These are phyloP conservation scores for Baccha elongata DNA, from an alignment of 2,888 invertebrate genomes.

Conservation along the genomic window DNA sequence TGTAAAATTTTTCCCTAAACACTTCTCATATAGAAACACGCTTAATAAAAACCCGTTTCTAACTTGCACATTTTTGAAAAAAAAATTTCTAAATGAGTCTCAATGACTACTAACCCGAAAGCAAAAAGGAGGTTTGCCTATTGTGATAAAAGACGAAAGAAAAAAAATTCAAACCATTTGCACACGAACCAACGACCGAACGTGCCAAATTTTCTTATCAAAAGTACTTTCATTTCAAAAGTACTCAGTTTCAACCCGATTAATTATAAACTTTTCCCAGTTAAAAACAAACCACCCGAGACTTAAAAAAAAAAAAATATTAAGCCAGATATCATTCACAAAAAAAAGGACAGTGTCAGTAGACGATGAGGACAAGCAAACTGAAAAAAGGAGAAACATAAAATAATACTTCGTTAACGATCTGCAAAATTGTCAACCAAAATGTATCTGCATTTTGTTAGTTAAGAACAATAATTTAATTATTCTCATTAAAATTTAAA, in stretches of 20 bases:
- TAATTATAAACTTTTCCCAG: neutral
- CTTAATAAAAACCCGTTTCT: too few species aligned
- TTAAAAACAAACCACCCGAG: too few species aligned
- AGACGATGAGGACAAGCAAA: neutral
- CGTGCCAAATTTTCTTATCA: neutral
- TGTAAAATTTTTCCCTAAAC: too few species aligned
- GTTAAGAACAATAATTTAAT: constrained; percentile 26
- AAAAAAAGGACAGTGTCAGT: constrained; percentile 16
- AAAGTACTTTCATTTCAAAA: neutral
- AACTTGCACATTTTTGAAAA: too few species aligned
- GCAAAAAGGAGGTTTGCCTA: neutral
- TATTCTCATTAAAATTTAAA: constrained; percentile 42
- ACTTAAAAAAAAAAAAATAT: neutral
- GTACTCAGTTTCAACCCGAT: neutral
- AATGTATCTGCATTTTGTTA: constrained; percentile 3
- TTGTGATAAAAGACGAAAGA: neutral
- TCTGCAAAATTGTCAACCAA: constrained; percentile 9
- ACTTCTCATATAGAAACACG: too few species aligned
- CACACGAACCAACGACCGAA: too few species aligned
- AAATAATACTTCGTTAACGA: constrained; percentile 14
- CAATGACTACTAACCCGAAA: too few species aligned
- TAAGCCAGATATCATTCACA: neutral
- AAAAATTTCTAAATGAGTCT: too few species aligned
- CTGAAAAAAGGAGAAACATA: neutral
- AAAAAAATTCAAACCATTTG: neutral